Evolutionary conservation across 2,888 invertebrate genomes (phyloP).

Genomic region (Camptogramma bilineatum): DNA sequence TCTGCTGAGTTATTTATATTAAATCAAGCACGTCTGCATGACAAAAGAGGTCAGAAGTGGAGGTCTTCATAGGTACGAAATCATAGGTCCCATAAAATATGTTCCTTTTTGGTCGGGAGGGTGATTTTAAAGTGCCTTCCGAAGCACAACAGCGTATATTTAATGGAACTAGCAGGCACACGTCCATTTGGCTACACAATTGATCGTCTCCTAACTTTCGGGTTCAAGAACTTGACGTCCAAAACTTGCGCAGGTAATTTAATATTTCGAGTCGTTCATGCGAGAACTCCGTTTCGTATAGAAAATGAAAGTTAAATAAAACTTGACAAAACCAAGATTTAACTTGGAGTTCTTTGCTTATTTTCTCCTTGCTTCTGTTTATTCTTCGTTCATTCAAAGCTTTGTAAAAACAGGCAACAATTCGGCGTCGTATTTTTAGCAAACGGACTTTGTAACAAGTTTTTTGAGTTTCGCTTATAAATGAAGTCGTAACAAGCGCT

Average conservation of each 20-base stretch:
- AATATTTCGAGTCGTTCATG: neutral
- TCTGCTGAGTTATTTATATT: too few species aligned
- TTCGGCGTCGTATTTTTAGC: conserved; percentile 22
- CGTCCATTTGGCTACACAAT: neutral
- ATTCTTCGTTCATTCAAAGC: conserved; percentile 6
- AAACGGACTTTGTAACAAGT: conserved; percentile 42
- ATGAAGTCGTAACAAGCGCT: conserved; percentile 42
- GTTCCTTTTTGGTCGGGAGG: too few species aligned
- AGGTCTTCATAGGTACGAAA: too few species aligned
- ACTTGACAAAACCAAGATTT: conserved; percentile 1
- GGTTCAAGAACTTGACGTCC: neutral
- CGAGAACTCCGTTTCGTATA: neutral
- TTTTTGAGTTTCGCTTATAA: conserved; percentile 42
- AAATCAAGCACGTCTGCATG: too few species aligned
- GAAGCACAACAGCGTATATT: neutral
- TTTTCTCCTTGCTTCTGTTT: neutral
- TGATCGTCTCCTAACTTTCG: neutral
- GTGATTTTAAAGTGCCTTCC: too few species aligned
- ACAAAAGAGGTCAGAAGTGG: too few species aligned
- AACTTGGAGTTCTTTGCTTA: neutral
- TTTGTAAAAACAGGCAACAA: conserved; percentile 16
- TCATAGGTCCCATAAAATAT: too few species aligned
- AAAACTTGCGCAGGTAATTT: neutral
- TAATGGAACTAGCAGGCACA: neutral
- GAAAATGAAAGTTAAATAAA: neutral